Evolutionary conservation across 2,113 vertebrate species (phyloP).

Genomic region (Pseudolaguvia tuberculata): DNA sequence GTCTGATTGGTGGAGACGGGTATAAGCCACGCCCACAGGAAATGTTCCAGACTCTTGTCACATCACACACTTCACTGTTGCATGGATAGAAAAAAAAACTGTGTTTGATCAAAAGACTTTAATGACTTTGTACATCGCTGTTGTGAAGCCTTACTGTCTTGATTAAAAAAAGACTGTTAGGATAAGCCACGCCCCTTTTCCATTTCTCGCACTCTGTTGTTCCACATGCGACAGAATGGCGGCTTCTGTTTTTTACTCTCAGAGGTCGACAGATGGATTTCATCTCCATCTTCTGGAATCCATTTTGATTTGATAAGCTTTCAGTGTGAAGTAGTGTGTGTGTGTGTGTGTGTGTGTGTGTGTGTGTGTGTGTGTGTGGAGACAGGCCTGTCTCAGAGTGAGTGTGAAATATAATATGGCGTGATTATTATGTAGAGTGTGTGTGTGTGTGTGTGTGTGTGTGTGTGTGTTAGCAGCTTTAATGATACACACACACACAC

Average conservation of each 20-base stretch:
- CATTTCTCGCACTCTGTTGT: conserved; percentile 3
- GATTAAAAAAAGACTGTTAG: conserved; percentile 49
- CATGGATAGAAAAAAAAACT: conserved; percentile 46
- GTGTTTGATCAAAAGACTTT: conserved; percentile 47
- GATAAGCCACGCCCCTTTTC: conserved; percentile 24
- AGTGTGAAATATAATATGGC: conserved; percentile 47
- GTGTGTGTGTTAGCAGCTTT: conserved; percentile 8
- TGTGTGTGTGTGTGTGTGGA: conserved; percentile 19
- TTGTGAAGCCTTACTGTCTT: conserved; percentile 53
- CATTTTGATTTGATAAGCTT: conserved; percentile 39
- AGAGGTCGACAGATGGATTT: conserved; percentile 36
- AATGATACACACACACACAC: conserved; percentile 2
- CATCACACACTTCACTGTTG: conserved; percentile 47
- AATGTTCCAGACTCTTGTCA: not conserved
- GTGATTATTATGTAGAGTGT: not conserved
- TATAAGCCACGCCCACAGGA: conserved; percentile 4
- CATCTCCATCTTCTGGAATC: conserved; percentile 43
- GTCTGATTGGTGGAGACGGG: conserved; percentile 16
- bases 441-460: too few relatives aligned
- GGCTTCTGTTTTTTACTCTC: not conserved
- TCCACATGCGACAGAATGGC: conserved; percentile 11
- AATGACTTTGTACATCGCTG: conserved; percentile 50
- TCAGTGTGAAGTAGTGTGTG: conserved; percentile 1
- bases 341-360: conserved; percentile 1
- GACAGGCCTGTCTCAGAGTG: not conserved